A percentile compares a stretch with the other conserved stretches of the same genome.
phyloP scores from a whole-genome alignment of 1,140 invertebrate genomes.

The Harpegnathos saltator region DNA sequence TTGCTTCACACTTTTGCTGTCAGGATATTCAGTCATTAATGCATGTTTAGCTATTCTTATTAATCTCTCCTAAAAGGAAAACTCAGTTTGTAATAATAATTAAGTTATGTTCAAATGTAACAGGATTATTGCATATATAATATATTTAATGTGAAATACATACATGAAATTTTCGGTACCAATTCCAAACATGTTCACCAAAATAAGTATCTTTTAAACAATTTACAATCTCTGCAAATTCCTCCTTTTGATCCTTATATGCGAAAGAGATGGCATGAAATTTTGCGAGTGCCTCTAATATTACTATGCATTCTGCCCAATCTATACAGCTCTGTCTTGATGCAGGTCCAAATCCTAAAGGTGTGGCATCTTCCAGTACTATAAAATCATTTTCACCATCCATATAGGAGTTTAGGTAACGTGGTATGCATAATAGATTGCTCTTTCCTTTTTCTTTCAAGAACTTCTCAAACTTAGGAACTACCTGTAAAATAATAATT shows the following conservation, averaged over 20 bases:
- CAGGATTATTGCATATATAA: neutral
- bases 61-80: conserved; percentile 71
- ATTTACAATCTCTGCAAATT: conserved; percentile 85
- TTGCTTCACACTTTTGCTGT: conserved; percentile 86
- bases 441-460: conserved; percentile 71
- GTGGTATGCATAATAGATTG: conserved; percentile 78
- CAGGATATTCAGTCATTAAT: conserved; percentile 88
- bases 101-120: neutral
- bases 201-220: conserved; percentile 87
- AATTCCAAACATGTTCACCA: conserved; percentile 86
- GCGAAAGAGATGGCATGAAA: conserved; percentile 90
- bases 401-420: conserved; percentile 85
- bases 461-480: conserved; percentile 79
- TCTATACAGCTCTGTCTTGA: conserved; percentile 86
- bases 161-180: conserved; percentile 88
- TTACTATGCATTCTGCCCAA: conserved; percentile 84
- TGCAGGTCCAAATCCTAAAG: conserved; percentile 85
- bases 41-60: conserved; percentile 87
- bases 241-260: conserved; percentile 87
- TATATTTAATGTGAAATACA: conserved; percentile 55
- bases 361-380: conserved; percentile 88
- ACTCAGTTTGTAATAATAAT: neutral
- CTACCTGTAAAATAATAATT: conserved; percentile 68
- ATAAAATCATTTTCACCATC: conserved; percentile 90
- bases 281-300: conserved; percentile 88